phyloP scores from a whole-genome alignment of 2,113 vertebrate genomes.

The Dicaeum eximium region DNA sequence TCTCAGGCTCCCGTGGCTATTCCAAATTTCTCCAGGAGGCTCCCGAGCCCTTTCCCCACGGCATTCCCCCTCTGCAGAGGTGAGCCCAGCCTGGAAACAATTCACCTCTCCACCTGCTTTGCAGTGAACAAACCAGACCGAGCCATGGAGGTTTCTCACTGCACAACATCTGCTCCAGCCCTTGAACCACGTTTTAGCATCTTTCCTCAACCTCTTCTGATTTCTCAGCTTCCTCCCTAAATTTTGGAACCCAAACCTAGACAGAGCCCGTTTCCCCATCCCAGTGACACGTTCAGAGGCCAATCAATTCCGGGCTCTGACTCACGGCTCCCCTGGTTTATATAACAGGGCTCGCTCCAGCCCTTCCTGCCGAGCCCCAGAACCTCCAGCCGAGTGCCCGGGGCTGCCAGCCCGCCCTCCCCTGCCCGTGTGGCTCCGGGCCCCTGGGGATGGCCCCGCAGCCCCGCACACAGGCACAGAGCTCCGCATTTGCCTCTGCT shows the following conservation, averaged over 20 bases:
- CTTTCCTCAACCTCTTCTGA: background rate
- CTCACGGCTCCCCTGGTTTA: conserved; percentile 9
- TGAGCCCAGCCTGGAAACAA: conserved; percentile 9
- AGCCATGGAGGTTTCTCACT: background rate
- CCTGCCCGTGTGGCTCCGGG: fast-evolving
- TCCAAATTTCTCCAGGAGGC: background rate
- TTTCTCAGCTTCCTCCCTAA: background rate
- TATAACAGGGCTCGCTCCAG: background rate
- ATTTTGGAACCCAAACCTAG: background rate
- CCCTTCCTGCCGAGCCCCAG: background rate
- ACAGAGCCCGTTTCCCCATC: background rate
- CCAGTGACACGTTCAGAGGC: background rate
- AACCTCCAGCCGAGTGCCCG: background rate
- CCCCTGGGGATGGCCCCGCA: background rate
- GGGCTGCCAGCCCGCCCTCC: background rate
- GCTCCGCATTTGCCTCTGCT: background rate
- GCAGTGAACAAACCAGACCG: conserved; percentile 9
- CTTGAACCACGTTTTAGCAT: background rate
- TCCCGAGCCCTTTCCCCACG: background rate
- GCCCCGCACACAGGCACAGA: background rate
- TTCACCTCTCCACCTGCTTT: background rate
- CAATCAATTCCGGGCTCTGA: background rate
- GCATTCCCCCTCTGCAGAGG: background rate
- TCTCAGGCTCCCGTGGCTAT: background rate
- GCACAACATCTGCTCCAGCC: background rate